Conservation (phyloP, 2,113 vertebrate species). For the Oryzias melastigma region DNA sequence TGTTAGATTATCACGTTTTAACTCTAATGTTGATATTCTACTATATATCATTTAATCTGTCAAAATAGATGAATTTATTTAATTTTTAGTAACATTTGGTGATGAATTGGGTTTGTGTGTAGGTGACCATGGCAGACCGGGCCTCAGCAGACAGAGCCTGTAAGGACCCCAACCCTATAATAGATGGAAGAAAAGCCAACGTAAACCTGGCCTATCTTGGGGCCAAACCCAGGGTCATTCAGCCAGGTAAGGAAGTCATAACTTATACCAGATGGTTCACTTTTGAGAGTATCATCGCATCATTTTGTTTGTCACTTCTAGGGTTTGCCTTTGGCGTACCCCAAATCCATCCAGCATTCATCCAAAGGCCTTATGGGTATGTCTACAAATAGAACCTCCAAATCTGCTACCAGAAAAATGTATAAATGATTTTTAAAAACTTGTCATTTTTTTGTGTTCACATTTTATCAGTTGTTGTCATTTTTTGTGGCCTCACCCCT, state of each 20-base stretch:
- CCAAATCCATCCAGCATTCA: constrained; percentile 94
- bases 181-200: constrained; percentile 97
- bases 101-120: neutral
- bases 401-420: constrained; percentile 10
- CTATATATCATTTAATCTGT: no score
- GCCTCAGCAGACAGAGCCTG: constrained; percentile 91
- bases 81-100: neutral
- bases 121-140: constrained; percentile 98
- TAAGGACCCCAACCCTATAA: constrained; percentile 97
- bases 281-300: neutral
- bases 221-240: constrained; percentile 94
- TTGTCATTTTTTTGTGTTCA: neutral
- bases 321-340: constrained; percentile 96
- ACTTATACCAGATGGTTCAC: neutral
- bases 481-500: constrained; percentile 40
- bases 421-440: neutral
- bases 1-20: no score
- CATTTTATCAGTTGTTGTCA: constrained; percentile 23
- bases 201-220: constrained; percentile 97
- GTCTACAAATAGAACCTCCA: constrained; percentile 41
- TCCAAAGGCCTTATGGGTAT: constrained; percentile 95
- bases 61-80: neutral
- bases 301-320: constrained; percentile 48
- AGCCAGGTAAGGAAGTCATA: constrained; percentile 83
- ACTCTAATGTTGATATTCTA: no score